Conservation (phyloP, 2,888 invertebrate genomes). For the Agrilus biguttatus region DNA sequence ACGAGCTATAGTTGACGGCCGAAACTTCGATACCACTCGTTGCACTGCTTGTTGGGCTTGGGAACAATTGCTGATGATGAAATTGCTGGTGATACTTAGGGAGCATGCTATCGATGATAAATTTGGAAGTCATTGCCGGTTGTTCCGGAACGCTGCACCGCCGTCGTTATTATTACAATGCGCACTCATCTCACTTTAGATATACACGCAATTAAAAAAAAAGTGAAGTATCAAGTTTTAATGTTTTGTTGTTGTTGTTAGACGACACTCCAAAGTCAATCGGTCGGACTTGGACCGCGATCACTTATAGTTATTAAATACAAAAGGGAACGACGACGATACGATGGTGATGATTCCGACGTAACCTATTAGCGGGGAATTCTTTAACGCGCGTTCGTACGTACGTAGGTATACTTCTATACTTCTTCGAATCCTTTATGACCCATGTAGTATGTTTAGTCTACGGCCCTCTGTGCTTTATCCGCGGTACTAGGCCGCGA, state of each 20-base stretch:
- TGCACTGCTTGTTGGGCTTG: constrained; percentile 32
- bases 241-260: too few species aligned
- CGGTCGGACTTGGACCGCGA: constrained; percentile 2
- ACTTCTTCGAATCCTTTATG: constrained; percentile 71
- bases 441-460: constrained; percentile 65
- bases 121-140: constrained; percentile 86
- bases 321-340: constrained; percentile 1
- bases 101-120: constrained; percentile 96
- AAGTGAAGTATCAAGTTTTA: too few species aligned
- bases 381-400: constrained; percentile 34
- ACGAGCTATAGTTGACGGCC: constrained; percentile 42
- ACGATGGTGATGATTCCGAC: constrained; percentile 1
- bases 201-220: constrained; percentile 3
- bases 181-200: constrained; percentile 16
- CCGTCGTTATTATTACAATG: constrained; percentile 20
- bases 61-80: constrained; percentile 53
- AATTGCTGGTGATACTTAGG: constrained; percentile 81
- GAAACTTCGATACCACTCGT: constrained; percentile 55
- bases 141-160: constrained; percentile 16
- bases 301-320: constrained; percentile 1
- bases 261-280: constrained; percentile 1
- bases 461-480: constrained; percentile 72
- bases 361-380: constrained; percentile 30
- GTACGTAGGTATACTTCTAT: constrained; percentile 33
- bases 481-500: constrained; percentile 40